Evolutionary conservation across 1,140 invertebrate species (phyloP), one percentile per base, ranked within the genome.

Genomic region (Telenomus remus): DNA sequence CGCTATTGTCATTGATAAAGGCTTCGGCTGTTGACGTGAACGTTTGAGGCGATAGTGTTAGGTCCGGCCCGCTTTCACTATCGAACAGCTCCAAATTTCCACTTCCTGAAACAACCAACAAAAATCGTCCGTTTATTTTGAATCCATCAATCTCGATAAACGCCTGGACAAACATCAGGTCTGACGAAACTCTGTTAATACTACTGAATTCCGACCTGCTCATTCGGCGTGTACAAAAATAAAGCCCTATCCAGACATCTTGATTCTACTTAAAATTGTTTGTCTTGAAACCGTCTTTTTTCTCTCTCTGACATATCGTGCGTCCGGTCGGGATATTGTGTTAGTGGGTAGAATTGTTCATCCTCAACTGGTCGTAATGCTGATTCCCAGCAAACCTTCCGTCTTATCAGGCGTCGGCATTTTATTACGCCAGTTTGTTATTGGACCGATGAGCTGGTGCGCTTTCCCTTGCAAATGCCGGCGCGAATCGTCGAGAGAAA

Each of bases 41-140:
- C 7, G 91, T 90, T 82, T 93, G 91, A 61, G 92, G 92, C 57
- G 92, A 93, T 79, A 94, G 84, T 51, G 91, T 92, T 76, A 92
- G 87, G 80, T 92, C 92, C 80, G 92, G 91, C 47, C 91, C 91
- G 66, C 92, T 92, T 71, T 92, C 92, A 71, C 86, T 89, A 86
- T 94, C 93, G 84, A 93, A 93, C 79, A 94, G 85, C 82, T 93
- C 92, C 85, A 92, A 91, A 80, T 89, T 90, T 56, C 90, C 89
- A 73, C 90, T 90, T 70, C 89, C 89, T 86, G 85, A 6, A 87
- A 87, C 43, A 71, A 75, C 9, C 35, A 44, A 65, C 11, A 47
- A 44, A 44, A 12, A 44, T 44, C 13, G 7, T 44, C 12, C 13
- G 7, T 44, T 44, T 44, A 44, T 14, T 44, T 12, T 13, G n/a